Conservation (phyloP, 2,113 vertebrate species). For the Halcyon senegalensis region DNA sequence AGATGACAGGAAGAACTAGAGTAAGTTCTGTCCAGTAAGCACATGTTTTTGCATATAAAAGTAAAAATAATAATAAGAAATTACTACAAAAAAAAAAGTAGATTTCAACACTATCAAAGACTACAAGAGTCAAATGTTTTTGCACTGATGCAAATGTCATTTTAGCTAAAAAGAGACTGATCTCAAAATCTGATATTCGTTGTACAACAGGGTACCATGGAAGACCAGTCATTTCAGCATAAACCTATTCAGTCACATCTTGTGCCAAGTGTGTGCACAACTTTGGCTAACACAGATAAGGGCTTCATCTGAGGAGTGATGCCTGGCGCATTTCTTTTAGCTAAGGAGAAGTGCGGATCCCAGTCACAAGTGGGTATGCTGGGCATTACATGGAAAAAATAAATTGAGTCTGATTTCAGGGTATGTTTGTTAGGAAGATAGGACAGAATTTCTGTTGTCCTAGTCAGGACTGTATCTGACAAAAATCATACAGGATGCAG, state of each 20-base stretch:
- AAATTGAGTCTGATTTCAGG: neutral
- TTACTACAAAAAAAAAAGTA: rapidly evolving
- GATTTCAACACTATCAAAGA: neutral
- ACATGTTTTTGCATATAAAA: neutral
- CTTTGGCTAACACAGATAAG: neutral
- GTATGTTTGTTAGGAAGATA: neutral
- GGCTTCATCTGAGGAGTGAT: neutral
- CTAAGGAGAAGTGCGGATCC: neutral
- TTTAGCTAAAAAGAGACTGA: neutral
- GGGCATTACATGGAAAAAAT: neutral
- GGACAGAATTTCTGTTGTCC: neutral
- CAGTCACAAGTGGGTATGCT: neutral
- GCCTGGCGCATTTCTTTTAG: neutral
- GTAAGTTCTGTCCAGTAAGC: neutral
- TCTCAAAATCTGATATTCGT: neutral
- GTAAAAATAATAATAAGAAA: neutral
- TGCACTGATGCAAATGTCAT: neutral
- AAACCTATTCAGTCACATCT: neutral
- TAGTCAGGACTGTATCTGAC: neutral
- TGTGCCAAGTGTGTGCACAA: neutral
- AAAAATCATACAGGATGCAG: neutral
- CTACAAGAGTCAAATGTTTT: neutral
- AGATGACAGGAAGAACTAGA: neutral
- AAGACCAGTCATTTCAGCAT: neutral
- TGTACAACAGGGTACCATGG: neutral